Base-by-base conservation (phyloP, 1,140 invertebrate genomes). In the Copidosoma floridanum region DNA sequence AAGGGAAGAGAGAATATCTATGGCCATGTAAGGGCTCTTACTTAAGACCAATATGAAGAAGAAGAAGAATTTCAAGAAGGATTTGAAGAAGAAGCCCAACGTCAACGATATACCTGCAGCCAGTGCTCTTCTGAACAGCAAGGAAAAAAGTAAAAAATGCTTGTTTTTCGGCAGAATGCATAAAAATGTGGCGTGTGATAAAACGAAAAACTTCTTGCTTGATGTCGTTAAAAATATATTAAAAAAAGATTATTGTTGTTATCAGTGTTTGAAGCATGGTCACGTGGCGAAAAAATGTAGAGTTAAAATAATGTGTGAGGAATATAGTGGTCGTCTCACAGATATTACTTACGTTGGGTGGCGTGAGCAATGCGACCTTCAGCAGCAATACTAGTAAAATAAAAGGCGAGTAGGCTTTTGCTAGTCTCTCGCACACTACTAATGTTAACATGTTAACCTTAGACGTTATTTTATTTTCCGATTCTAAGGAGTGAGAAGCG, bases 1-100 rank as follows among this genome's bases (percentile, higher is more conserved):
- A 24, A 61, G 63, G 6, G 67, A 75, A 60, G 60, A 73, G 21
- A 35, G 67, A 20, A 67, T 71, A 20, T 29, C 41, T 0, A 58
- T 74, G 21, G 66, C 65, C 20, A 38, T 62, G 10, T 21, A 16
- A 12, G 60, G 58, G 38, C 67, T 70, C 29, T 12, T 32, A 32
- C 0, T 32, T 32, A 32, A 32, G 0, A 6, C 12, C 6, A 32
- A 8, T 12, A 12, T 32, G 6, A 32, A 32, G 29, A 32, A 32
- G 29, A 12, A 0, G 29, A 32, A 32, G 6, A 51, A 52, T 4
- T 18, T 24, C 23, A 47, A n/a, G n/a, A 18, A 41, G 1, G 38
- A 48, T 11, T 12, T 40, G 27, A 16, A 6, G 27, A 20, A 41
- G 16, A 41, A 41, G 40, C 40, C 53, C 21, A 51, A 60, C 3